phyloP scores from a whole-genome alignment of 2,888 invertebrate genomes.

The Phalangium opilio region DNA sequence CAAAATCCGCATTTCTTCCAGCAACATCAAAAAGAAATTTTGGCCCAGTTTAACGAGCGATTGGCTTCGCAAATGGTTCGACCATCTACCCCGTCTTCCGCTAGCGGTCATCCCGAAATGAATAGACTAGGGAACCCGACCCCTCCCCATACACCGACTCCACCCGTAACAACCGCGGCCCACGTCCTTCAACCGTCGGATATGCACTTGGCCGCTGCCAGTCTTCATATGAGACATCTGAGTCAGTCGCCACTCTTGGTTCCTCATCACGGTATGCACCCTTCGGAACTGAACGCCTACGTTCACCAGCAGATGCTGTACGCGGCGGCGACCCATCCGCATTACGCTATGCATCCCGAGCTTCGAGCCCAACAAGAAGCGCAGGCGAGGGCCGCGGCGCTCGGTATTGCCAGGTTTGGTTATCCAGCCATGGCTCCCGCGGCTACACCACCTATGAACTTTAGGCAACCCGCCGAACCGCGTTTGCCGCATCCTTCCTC shows the following conservation, averaged over 20 bases:
- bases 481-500: constrained; percentile 5
- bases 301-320: constrained; percentile 22
- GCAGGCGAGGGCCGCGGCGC: constrained; percentile 15
- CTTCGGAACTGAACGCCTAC: constrained; percentile 15
- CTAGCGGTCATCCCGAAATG: constrained; percentile 17
- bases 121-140: constrained; percentile 20
- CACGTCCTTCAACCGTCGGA: constrained; percentile 9
- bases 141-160: constrained; percentile 22
- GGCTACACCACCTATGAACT: constrained; percentile 7
- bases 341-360: constrained; percentile 17
- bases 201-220: constrained; percentile 10
- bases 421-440: constrained; percentile 13
- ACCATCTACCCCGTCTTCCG: constrained; percentile 19
- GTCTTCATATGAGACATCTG: constrained; percentile 20
- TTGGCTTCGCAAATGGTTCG: constrained; percentile 16
- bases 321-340: constrained; percentile 15
- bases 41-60: constrained; percentile 12
- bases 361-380: constrained; percentile 20
- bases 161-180: constrained; percentile 14
- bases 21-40: constrained; percentile 21
- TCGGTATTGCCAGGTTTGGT: constrained; percentile 17
- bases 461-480: constrained; percentile 14
- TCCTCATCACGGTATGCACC: constrained; percentile 16
- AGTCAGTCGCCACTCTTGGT: constrained; percentile 18
- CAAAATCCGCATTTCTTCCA: constrained; percentile 20